These are phyloP conservation scores for Engraulis encrasicolus DNA, from an alignment of 2,113 vertebrate genomes.

Conservation along the genomic window DNA sequence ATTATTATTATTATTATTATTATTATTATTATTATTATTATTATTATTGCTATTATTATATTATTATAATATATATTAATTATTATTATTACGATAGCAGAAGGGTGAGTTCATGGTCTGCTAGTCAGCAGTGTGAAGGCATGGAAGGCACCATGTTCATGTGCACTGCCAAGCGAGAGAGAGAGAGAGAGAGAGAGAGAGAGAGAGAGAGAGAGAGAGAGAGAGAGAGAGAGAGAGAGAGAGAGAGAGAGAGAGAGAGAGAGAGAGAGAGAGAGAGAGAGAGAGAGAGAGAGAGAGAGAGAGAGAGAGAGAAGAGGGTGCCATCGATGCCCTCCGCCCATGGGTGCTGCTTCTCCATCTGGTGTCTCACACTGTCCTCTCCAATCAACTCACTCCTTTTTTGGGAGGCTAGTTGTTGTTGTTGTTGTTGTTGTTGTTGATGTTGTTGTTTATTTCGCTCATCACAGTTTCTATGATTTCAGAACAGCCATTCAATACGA, in stretches of 20 bases:
- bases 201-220: constrained; percentile 20
- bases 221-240: constrained; percentile 20
- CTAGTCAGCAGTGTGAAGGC: neutral
- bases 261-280: constrained; percentile 20
- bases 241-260: constrained; percentile 20
- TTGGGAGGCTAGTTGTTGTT: no score
- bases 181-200: constrained; percentile 20
- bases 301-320: neutral
- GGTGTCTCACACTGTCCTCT: constrained; percentile 26
- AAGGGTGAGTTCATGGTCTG: neutral
- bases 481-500: no score
- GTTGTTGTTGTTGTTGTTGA: no score
- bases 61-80: no score
- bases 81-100: neutral
- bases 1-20: no score
- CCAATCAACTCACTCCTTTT: constrained; percentile 33
- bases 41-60: no score
- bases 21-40: no score
- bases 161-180: constrained; percentile 24
- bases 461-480: neutral
- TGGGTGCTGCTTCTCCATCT: constrained; percentile 22
- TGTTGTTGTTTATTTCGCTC: constrained; percentile 20
- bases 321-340: neutral
- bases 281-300: constrained; percentile 20
- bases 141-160: neutral